Evolutionary conservation across 92 coral and sea anemone species (phyloP), one percentile per base, ranked within the genome.

Genomic region (Galaxea fascicularis): DNA sequence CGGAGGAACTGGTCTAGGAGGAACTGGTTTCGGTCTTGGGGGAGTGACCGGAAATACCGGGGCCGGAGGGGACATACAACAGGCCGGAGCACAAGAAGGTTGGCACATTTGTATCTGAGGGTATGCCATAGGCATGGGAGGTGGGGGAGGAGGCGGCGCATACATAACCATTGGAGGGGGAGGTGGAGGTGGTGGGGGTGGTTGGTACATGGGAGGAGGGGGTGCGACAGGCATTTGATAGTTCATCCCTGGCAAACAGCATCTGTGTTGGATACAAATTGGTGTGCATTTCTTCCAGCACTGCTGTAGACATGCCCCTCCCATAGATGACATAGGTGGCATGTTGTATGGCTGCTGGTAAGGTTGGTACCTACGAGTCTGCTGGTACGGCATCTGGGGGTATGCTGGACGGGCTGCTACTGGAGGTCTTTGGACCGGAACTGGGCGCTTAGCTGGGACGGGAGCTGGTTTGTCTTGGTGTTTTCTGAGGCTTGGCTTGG

Each of bases 241-340:
- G 18, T 35, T 41, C 82, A 69, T 78, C 17, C 83, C 83, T 16
- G 94, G 89, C 44, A 68, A 28, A 57, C 95, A 92, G 69, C 98
- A 94, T 64, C 98, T 94, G 64, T 92, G 95, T 54, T 92, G 93
- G 22, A 89, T 57, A 63, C 98, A 94, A 15, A 89, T 86, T 2
- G 95, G 95, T 45, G 98, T 92, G 76, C 98, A 94, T 22, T 89
- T 85, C 53, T 77, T 63, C 87, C 72, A 90, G 71, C 98, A 94
- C 30, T 88, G 65, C 44, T 78, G 69, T 29, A 71, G 54, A 60
- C 98, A 94, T 24, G 95, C 87, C 54, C 97, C 97, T 30, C 97
- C 97, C 29, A 69, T 79, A 0, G 90, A 86, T 16, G 98, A 86
- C 85, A 89, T 80, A 35, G 93, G 90, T 70, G 95, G 78, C 30